Evolutionary conservation across 2,888 invertebrate species (phyloP), one percentile per base, ranked within the genome.

Genomic region (Hypomecis atomaria): DNA sequence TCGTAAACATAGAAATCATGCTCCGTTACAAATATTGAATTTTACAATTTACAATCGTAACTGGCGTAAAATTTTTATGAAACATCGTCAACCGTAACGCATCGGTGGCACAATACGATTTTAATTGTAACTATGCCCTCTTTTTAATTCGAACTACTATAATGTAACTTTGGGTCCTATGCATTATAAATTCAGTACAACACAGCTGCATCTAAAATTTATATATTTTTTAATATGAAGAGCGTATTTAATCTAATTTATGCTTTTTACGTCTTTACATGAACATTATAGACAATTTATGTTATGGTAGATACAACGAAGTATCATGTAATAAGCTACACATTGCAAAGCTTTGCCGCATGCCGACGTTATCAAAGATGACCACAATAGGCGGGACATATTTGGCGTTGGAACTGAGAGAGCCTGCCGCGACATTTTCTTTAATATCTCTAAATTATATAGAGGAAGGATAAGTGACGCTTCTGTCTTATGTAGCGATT

Each of bases 371-470:
- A 55, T 66, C 70, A 75, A 71, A 73, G 70, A 56, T 60, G 64
- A 56, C 60, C 63, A 50, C 63, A 70, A 62, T 62, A 71, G 55
- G 67, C 59, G 66, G 55, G 70, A 75, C 77, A 76, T 78, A 80
- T 83, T 85, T 74, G 78, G 86, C 79, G 84, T 85, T 84, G 80
- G 78, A 80, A 85, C 76, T 78, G 77, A 70, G 66, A 58, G 70
- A 60, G 72, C 66, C 61, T 59, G 64, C 75, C 72, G 71, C 64
- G 72, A 66, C 72, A 65, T 73, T 72, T 74, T 71, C 75, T 62
- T 85, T 89, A 87, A 90, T 90, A 86, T 73, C 82, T 73, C 81
- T 78, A 90, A 90, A 90, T 90, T 90, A 89, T 81, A 89, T 81
- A 86, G 84, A 74, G 52, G 48, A n/a, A 71, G 77, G 71, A 66